Evolutionary conservation across 1,140 invertebrate genomes (phyloP).

Genomic region (Dinoponera quadriceps): DNA sequence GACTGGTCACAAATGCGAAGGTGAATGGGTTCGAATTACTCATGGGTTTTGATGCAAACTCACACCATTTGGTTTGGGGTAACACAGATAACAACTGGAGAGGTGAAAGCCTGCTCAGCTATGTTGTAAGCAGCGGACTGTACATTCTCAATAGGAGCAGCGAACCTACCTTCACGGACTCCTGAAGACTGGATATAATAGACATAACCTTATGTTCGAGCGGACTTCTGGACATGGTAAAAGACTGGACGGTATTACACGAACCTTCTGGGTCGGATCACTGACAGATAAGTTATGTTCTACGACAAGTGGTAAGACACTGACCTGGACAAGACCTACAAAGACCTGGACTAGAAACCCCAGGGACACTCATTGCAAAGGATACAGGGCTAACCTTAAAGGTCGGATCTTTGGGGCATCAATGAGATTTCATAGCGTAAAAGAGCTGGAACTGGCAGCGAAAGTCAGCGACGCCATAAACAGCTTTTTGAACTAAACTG

Average conservation of each 20-base stretch:
- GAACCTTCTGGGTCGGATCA: conserved; percentile 9
- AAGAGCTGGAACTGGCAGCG: neutral
- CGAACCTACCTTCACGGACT: neutral
- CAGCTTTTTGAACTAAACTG: too few species aligned
- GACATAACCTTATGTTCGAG: neutral
- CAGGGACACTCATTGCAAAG: neutral
- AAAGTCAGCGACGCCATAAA: too few species aligned
- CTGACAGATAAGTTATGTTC: neutral
- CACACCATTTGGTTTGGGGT: neutral
- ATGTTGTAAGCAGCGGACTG: neutral
- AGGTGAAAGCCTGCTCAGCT: neutral
- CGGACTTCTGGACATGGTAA: too few species aligned
- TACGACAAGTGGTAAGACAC: neutral
- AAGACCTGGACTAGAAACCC: neutral
- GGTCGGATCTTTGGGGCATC: neutral
- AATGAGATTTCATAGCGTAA: neutral
- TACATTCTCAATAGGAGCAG: neutral
- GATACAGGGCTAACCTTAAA: neutral
- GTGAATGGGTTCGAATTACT: neutral
- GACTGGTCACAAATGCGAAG: neutral
- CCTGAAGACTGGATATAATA: neutral
- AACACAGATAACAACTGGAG: neutral
- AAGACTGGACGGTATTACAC: neutral
- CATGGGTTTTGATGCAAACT: neutral
- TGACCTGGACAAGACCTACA: too few species aligned